Base-by-base conservation (phyloP, 2,797 vertebrate species). In the Tinamus major region DNA sequence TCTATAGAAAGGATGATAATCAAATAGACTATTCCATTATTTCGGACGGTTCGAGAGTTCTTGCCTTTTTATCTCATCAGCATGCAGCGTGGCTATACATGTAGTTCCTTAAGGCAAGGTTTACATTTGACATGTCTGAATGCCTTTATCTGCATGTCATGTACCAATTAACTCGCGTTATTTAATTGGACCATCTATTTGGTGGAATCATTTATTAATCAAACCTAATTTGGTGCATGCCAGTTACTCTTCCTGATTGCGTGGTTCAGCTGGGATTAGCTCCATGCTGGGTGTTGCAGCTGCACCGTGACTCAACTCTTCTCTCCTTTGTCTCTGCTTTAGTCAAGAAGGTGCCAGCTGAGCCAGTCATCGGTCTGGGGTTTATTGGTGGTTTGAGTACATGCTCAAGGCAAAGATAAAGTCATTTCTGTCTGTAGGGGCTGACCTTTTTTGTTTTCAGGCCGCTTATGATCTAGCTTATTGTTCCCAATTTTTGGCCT, bases 131-230 rank as follows among this genome's bases (percentile, higher is more conserved):
- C 94, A 92, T 96, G 78, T 95, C 92, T 97, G 96, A 93, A 96
- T 92, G 93, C 95, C 97, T 98, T 98, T 98, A 97, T 97, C 96
- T 97, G 91, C 96, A 90, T 96, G 98, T 98, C 98, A 98, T 95
- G 76, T 96, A 94, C 97, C 98, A 98, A 98, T 99, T 98, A 98
- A 97, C 96, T 96, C 94, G 96, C 96, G 96, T 98, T 99, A 98
- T 98, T 99, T 99, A 99, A 99, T 99, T 98, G 98, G 96, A 95
- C 88, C 56, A 90, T 98, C 98, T 98, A 92, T 97, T 98, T 97
- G 96, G 94, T 95, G 95, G 82, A 97, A 93, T 95, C 65, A 95
- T 97, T 96, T 98, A 98, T 99, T 99, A 98, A 98, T 99, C 98
- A 98, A 80, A 93, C 95, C 97, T 98, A 97, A 98, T 98, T 98